phyloP scores from a whole-genome alignment of 1,140 invertebrate species.

The Atopsyche davidsoni region DNA sequence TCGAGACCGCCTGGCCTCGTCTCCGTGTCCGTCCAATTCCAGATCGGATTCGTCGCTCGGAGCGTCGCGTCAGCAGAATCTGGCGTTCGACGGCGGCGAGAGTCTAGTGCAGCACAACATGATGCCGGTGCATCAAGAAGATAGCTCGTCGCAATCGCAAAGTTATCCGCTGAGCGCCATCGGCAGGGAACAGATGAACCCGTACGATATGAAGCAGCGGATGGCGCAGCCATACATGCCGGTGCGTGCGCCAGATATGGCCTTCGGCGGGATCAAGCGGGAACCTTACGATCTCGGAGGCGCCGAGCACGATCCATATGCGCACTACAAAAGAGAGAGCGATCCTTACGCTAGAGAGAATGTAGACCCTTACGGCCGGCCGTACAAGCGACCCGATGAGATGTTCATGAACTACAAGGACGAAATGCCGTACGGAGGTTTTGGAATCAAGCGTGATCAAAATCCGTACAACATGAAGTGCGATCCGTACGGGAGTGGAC shows the following conservation, averaged over 20 bases:
- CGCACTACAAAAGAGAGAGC: slow-evolving; percentile 33
- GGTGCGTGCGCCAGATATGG: slow-evolving; percentile 24
- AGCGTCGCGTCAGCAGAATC: slow-evolving; percentile 9
- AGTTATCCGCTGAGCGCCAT: slow-evolving; percentile 16
- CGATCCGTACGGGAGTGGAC: slow-evolving; percentile 26
- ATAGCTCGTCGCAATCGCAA: slow-evolving; percentile 29
- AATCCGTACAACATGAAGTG: slow-evolving; percentile 19
- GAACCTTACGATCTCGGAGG: slow-evolving; percentile 43
- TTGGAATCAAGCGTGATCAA: slow-evolving; percentile 32
- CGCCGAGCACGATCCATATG: slow-evolving; percentile 31
- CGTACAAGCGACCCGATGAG: slow-evolving; percentile 24
- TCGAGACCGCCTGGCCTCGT: slow-evolving; percentile 25
- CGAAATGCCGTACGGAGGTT: slow-evolving; percentile 25
- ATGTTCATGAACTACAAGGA: slow-evolving; percentile 29
- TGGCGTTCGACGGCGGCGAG: slow-evolving; percentile 13
- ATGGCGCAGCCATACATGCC: slow-evolving; percentile 27
- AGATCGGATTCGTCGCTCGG: slow-evolving; percentile 29
- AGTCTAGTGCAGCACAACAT: slow-evolving; percentile 6
- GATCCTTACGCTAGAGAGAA: slow-evolving; percentile 34
- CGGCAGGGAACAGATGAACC: slow-evolving; percentile 23
- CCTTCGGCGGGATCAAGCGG: slow-evolving; percentile 27
- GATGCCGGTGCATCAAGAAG: slow-evolving; percentile 20
- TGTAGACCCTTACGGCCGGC: slow-evolving; percentile 32
- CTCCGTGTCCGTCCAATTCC: slow-evolving; percentile 27
- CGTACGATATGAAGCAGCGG: slow-evolving; percentile 27